Conservation (phyloP, 1,140 invertebrate genomes). For the Apis laboriosa region DNA sequence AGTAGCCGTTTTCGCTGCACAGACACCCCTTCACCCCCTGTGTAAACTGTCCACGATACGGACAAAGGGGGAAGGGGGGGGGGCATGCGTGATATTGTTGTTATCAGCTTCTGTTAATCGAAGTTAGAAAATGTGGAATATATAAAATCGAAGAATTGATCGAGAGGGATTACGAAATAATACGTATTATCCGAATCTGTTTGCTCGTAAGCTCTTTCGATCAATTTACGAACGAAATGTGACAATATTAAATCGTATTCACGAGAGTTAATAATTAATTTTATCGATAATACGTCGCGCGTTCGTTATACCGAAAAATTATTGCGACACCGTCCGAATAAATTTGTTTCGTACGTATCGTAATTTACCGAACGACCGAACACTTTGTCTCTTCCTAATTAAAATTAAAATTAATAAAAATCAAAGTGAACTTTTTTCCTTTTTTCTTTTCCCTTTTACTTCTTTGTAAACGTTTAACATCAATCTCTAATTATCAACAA, state of each 20-base stretch:
- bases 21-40: neutral
- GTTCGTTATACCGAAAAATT: neutral
- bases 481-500: neutral
- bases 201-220: neutral
- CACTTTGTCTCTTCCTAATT: neutral
- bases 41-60: constrained; percentile 37
- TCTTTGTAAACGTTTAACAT: neutral
- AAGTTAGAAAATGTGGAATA: neutral
- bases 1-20: constrained; percentile 57
- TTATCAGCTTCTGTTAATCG: neutral
- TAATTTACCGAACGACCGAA: neutral
- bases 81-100: no score
- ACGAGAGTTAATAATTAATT: neutral
- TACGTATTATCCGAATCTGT: neutral
- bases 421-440: neutral
- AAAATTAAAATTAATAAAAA: neutral
- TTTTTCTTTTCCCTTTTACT: neutral
- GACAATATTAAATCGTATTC: neutral
- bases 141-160: no score
- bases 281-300: neutral
- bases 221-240: neutral
- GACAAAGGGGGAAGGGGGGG: no score
- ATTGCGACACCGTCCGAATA: neutral
- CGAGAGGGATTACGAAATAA: neutral
- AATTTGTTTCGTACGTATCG: neutral